Percentiles rank a stretch among this genome's conserved stretches.
Conservation (phyloP, 2,888 invertebrate species). For the Euproctis similis region DNA sequence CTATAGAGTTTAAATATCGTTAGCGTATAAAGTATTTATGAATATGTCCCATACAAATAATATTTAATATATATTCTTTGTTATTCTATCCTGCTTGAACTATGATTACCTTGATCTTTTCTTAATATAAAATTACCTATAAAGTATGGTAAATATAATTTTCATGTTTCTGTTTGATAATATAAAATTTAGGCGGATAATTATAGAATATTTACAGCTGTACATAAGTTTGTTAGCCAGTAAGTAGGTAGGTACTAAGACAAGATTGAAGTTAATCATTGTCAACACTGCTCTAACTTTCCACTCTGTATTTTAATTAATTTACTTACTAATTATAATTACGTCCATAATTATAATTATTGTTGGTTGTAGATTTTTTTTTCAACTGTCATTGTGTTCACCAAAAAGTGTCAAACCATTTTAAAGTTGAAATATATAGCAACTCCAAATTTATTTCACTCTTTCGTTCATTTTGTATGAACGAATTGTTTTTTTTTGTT, state of each 20-base stretch:
- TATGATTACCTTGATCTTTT: conserved; percentile 73
- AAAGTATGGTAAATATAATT: conserved; percentile 15
- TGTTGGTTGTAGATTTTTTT: not conserved
- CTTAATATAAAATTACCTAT: too few relatives aligned
- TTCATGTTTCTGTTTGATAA: conserved; percentile 21
- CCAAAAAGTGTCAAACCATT: not conserved
- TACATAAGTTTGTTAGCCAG: conserved; percentile 22
- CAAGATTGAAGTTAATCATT: conserved; percentile 70
- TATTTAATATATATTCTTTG: not conserved
- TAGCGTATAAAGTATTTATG: not conserved
- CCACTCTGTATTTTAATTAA: conserved; percentile 18
- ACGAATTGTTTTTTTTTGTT: conserved; percentile 5
- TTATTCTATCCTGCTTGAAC: conserved; percentile 28
- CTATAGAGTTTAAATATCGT: not conserved
- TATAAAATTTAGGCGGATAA: conserved; percentile 13
- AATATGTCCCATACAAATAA: not conserved
- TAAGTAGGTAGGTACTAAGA: conserved; percentile 36
- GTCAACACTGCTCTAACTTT: conserved; percentile 37
- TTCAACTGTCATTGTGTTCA: not conserved
- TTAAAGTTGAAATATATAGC: not conserved
- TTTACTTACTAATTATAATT: conserved; percentile 16
- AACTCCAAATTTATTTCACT: not conserved
- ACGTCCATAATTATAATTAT: conserved; percentile 4
- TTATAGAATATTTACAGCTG: conserved; percentile 20
- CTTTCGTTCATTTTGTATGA: not conserved